Evolutionary conservation across 2,113 vertebrate genomes (phyloP).

Genomic region (Psilopsiagon aymara): DNA sequence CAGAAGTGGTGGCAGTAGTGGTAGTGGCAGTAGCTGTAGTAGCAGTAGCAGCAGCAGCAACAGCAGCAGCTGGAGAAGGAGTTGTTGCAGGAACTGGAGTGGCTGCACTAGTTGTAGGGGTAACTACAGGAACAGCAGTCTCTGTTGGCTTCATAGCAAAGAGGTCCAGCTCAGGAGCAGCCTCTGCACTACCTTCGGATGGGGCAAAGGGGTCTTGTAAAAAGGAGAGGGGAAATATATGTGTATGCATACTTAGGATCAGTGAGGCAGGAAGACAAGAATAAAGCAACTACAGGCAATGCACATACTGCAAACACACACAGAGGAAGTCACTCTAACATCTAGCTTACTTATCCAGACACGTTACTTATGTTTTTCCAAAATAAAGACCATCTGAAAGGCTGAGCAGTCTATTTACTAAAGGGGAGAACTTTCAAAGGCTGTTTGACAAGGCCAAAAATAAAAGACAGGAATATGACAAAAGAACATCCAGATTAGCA

Average conservation of each 20-base stretch:
- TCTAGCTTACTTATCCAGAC: not conserved
- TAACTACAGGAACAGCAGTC: conserved; percentile 85
- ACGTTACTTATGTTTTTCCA: conserved; percentile 29
- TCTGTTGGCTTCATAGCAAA: conserved; percentile 97
- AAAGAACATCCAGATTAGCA: not conserved
- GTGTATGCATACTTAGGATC: conserved; percentile 73
- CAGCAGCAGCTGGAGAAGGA: conserved; percentile 84
- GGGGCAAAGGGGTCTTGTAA: conserved; percentile 97
- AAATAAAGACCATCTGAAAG: conserved; percentile 14
- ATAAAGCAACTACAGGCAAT: conserved; percentile 61
- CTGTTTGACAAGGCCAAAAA: not conserved
- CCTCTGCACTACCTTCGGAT: conserved; percentile 93
- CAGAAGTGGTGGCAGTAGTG: conserved; percentile 69
- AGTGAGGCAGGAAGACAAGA: conserved; percentile 76
- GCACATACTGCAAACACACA: conserved; percentile 50
- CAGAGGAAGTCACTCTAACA: not conserved
- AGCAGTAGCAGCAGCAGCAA: conserved; percentile 72
- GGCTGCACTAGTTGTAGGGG: conserved; percentile 85
- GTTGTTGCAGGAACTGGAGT: conserved; percentile 82
- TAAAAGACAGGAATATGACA: not conserved
- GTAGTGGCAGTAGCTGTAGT: conserved; percentile 68
- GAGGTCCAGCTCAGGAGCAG: conserved; percentile 96
- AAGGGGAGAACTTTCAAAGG: not conserved
- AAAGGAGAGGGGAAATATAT: conserved; percentile 79
- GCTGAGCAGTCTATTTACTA: not conserved